Conservation (phyloP, 2,113 vertebrate genomes). For the Nannospalax galili region DNA sequence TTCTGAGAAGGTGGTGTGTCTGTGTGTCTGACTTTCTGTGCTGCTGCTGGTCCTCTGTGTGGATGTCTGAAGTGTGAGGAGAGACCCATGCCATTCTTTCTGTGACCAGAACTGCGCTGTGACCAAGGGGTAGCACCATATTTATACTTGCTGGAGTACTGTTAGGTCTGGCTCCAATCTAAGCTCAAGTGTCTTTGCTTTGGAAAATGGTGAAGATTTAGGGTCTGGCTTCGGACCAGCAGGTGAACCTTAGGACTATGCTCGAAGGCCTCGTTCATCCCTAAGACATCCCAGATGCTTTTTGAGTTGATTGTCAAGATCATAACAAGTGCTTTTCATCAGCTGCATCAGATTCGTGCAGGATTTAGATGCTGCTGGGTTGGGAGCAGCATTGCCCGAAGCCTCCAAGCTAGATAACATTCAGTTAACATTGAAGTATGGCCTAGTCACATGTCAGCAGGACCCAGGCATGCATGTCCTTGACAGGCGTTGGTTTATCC, state of each 20-base stretch:
- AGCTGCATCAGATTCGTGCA: not conserved
- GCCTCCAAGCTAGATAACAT: too few species aligned
- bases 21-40: not conserved
- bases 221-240: not conserved
- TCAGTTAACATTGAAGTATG: not conserved
- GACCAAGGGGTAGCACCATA: not conserved
- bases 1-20: not conserved
- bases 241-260: not conserved
- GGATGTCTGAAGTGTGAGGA: not conserved
- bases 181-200: not conserved
- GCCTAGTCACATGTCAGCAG: not conserved
- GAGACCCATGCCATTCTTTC: accelerated
- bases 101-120: not conserved
- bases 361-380: not conserved
- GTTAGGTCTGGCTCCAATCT: not conserved
- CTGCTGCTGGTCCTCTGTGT: accelerated
- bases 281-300: not conserved
- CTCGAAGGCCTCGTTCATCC: not conserved
- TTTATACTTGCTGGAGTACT: not conserved
- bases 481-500: not conserved
- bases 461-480: not conserved
- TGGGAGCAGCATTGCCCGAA: too few species aligned
- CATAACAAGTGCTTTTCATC: not conserved
- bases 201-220: not conserved
- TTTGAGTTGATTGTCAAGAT: not conserved